Evolutionary conservation across 2,888 invertebrate species (phyloP).

Genomic region (Macaria notata): DNA sequence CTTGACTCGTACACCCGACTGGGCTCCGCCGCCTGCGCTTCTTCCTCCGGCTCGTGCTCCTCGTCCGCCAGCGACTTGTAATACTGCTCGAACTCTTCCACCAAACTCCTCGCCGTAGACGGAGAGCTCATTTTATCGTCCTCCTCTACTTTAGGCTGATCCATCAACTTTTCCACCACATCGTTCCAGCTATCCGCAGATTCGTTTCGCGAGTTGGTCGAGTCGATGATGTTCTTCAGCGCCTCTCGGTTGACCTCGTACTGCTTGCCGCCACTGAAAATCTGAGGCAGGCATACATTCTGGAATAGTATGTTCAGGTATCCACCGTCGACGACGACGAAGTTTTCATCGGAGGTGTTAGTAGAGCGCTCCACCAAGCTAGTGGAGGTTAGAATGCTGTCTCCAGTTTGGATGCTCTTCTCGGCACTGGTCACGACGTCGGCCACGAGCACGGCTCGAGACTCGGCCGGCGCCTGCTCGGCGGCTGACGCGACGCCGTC

Average conservation of each 20-base stretch:
- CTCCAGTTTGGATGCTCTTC: conserved; percentile 67
- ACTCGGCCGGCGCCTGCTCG: conserved; percentile 8
- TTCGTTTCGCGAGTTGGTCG: conserved; percentile 49
- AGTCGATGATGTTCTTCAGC: conserved; percentile 61
- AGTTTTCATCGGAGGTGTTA: conserved; percentile 58
- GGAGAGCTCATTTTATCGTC: conserved; percentile 57
- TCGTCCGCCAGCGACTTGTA: conserved; percentile 58
- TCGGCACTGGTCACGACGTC: conserved; percentile 49
- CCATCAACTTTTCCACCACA: conserved; percentile 57
- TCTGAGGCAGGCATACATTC: conserved; percentile 63
- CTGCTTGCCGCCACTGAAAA: conserved; percentile 67
- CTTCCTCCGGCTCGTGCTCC: conserved; percentile 37
- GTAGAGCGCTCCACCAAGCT: conserved; percentile 38
- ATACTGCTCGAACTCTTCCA: conserved; percentile 72
- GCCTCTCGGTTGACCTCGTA: conserved; percentile 76
- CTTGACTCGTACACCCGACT: conserved; percentile 33
- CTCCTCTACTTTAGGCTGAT: conserved; percentile 57
- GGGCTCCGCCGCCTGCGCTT: conserved; percentile 14
- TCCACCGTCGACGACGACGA: conserved; percentile 66
- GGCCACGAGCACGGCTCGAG: conserved; percentile 9
- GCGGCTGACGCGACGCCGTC: conserved; percentile 28
- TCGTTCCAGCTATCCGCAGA: conserved; percentile 43
- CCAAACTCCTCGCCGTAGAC: conserved; percentile 71
- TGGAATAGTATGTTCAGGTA: conserved; percentile 73
- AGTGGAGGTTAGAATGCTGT: conserved; percentile 34